Evolutionary conservation across 2,113 vertebrate genomes (phyloP).

Genomic region (Xiphias gladius): DNA sequence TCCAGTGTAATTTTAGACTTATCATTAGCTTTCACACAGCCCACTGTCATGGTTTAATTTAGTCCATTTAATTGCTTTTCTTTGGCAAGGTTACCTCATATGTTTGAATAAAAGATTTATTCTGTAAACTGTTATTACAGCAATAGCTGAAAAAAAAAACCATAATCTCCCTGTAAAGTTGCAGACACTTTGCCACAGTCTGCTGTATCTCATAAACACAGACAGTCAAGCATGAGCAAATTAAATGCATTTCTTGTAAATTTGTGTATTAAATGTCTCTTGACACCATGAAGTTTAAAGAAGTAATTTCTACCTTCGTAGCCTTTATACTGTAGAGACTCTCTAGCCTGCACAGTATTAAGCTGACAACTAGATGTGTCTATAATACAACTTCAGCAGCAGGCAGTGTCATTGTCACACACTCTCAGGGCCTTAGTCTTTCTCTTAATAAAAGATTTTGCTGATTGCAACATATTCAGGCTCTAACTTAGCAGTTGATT

Average conservation of each 20-base stretch:
- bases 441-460: too few species aligned
- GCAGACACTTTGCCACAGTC: conserved; percentile 44
- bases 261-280: conserved; percentile 33
- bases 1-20: conserved; percentile 37
- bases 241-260: conserved; percentile 39
- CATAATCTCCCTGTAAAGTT: conserved; percentile 40
- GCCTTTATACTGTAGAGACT: neutral
- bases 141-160: neutral
- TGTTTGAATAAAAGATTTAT: conserved; percentile 53
- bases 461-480: too few species aligned
- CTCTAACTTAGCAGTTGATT: too few species aligned
- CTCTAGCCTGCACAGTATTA: conserved; percentile 11
- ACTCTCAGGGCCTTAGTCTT: too few species aligned
- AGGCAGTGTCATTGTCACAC: too few species aligned
- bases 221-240: conserved; percentile 26
- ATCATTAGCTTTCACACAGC: conserved; percentile 11
- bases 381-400: neutral
- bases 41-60: conserved; percentile 33
- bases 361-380: neutral
- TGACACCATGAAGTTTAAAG: conserved; percentile 25
- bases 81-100: conserved; percentile 29
- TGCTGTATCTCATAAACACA: conserved; percentile 43
- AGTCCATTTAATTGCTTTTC: conserved; percentile 55
- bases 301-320: neutral
- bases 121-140: conserved; percentile 38